A percentile compares a stretch with the other conserved stretches of the same genome.
Evolutionary conservation across 2,113 vertebrate genomes (phyloP).

Genomic region (Mesitornis unicolor): DNA sequence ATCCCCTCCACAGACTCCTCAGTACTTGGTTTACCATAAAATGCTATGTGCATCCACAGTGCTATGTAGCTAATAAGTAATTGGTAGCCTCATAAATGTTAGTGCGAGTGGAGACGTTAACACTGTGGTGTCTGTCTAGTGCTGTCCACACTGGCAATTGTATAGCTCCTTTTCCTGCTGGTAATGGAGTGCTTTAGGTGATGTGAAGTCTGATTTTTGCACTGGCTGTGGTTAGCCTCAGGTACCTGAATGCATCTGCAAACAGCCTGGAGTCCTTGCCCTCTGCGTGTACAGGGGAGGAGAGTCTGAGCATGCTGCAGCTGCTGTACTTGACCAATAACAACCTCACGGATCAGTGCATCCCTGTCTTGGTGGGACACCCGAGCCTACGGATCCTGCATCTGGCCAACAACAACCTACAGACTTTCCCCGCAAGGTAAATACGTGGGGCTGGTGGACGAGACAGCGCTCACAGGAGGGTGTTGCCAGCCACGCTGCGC

Average conservation of each 20-base stretch:
- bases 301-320: slow-evolving; percentile 89
- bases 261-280: slow-evolving; percentile 91
- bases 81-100: not conserved
- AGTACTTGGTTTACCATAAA: not conserved
- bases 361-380: slow-evolving; percentile 85
- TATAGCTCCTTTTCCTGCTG: not conserved
- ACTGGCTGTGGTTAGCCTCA: slow-evolving; percentile 79
- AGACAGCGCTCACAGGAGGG: not conserved
- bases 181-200: not conserved
- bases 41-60: not conserved
- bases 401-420: slow-evolving; percentile 90
- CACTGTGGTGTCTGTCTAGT: not conserved
- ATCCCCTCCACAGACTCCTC: not conserved
- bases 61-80: not conserved
- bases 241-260: slow-evolving; percentile 92
- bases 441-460: not conserved
- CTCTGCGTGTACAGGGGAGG: slow-evolving; percentile 81
- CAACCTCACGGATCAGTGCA: slow-evolving; percentile 88
- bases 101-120: not conserved
- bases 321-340: slow-evolving; percentile 91
- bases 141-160: not conserved
- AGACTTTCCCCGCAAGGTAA: slow-evolving; percentile 93
- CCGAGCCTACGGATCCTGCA: slow-evolving; percentile 87
- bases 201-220: not conserved
- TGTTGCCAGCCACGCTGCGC: not conserved